Evolutionary conservation across 2,888 invertebrate species (phyloP).

Genomic region (Xanthostigma xanthostigma): DNA sequence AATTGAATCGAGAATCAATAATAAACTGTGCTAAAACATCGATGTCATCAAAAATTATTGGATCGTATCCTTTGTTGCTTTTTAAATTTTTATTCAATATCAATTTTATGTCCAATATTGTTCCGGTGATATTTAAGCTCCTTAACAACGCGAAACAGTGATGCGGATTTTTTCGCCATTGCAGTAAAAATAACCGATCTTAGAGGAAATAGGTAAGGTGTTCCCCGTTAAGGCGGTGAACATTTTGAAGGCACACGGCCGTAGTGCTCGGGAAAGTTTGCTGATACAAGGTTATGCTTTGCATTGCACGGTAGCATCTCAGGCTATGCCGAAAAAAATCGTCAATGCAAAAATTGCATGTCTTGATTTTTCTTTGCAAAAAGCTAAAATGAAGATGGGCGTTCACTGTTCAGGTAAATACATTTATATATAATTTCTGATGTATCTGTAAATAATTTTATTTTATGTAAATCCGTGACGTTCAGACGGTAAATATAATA

Average conservation of each 20-base stretch:
- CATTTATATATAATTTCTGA: too few relatives aligned
- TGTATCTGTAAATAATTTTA: too few relatives aligned
- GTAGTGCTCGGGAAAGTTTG: conserved; percentile 82
- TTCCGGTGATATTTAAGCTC: too few relatives aligned
- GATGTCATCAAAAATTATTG: conserved; percentile 98
- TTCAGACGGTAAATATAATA: too few relatives aligned
- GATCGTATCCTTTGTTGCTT: conserved; percentile 67
- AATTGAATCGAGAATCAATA: conserved; percentile 74
- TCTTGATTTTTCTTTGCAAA: conserved; percentile 92
- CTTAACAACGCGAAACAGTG: conserved; percentile 37
- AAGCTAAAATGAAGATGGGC: conserved; percentile 99
- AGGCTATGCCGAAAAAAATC: conserved; percentile 82
- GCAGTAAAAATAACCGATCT: conserved; percentile 79
- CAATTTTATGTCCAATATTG: background rate
- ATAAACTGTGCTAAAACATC: conserved; percentile 94
- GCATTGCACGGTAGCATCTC: conserved; percentile 95
- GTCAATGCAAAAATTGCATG: conserved; percentile 93
- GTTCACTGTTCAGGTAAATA: too few relatives aligned
- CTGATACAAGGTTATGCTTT: conserved; percentile 88
- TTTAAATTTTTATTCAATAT: background rate
- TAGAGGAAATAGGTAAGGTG: conserved; percentile 61
- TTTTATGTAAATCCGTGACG: too few relatives aligned
- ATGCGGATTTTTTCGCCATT: conserved; percentile 85
- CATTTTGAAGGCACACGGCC: conserved; percentile 93
- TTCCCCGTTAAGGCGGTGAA: conserved; percentile 97